Base-by-base conservation (phyloP, 2,113 vertebrate genomes). In the Cynocephalus volans region DNA sequence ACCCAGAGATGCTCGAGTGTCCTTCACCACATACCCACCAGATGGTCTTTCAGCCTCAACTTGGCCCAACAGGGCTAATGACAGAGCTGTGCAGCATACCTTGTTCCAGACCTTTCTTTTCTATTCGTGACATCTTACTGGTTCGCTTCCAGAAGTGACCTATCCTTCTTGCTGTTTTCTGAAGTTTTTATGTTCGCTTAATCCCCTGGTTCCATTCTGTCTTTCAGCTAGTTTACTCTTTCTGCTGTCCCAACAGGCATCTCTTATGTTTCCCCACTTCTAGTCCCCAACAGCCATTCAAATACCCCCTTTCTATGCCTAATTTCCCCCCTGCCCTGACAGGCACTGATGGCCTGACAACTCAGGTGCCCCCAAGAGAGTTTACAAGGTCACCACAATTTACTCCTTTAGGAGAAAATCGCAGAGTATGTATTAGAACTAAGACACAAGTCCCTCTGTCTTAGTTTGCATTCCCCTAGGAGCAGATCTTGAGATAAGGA, bases 351-450 rank as follows among this genome's bases (percentile, higher is more conserved):
- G 41, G 50, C 56, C 77, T 70, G 23, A 48, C 4, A 77, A 45
- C 48, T 58, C 45, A 6, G 26, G 23, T 54, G 12, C 1, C n/a
- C 41, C 80, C 70, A 3, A 9, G 54, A 24, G 21, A 76, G 45
- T 85, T 87, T 70, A 52, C 6, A 67, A 56, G 1, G 6, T 45
- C 60, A n/a, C 24, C 15, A 8, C 9, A 4, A 31, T 81, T 90
- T 60, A 15, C 36, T 90, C 52, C 48, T 58, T 36, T 28, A 36
- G 73, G 65, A 72, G 33, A 54, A 72, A 65, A 36, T 76, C 72
- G 85, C 88, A 95, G 62, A 69, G 21, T 56, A n/a, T 76, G 17
- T n/a, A 45, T 54, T 87, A 50, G 95, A 76, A 87, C 12, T 19
- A 31, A 90, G 9, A n/a, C 23, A 28, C 2, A 50, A 69, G 45